Evolutionary conservation across 2,888 invertebrate genomes (phyloP).

Genomic region (Hedychridium roseum): DNA sequence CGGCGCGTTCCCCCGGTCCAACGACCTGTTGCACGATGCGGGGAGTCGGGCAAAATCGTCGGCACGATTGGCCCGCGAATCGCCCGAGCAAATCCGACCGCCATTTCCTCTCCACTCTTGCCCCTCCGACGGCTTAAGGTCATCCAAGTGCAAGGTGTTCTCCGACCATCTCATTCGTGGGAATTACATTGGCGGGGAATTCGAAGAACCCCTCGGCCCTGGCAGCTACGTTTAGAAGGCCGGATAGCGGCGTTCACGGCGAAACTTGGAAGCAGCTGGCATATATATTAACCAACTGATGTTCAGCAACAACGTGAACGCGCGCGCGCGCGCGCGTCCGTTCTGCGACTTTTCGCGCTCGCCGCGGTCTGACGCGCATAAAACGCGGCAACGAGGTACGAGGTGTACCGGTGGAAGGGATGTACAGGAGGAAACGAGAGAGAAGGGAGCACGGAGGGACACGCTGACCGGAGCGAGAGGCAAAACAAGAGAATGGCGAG

Average conservation of each 20-base stretch:
- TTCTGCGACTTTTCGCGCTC: constrained; percentile 41
- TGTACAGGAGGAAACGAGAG: neutral
- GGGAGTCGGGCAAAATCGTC: constrained; percentile 27
- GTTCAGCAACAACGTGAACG: constrained; percentile 5
- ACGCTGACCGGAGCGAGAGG: neutral
- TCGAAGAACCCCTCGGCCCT: no score
- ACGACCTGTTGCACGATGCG: constrained; percentile 54
- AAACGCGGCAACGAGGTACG: constrained; percentile 28
- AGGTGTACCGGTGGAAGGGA: no score
- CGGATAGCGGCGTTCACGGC: constrained; percentile 14
- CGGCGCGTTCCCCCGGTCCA: constrained; percentile 43
- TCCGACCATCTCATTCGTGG: no score
- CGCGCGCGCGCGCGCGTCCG: constrained; percentile 32
- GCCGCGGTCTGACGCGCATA: constrained; percentile 32
- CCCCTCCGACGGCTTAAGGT: no score
- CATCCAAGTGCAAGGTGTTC: no score
- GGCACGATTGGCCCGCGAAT: constrained; percentile 27
- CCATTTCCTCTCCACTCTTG: no score
- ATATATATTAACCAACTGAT: no score
- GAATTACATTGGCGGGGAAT: no score
- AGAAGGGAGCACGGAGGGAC: neutral
- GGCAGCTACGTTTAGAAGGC: no score
- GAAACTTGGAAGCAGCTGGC: constrained; percentile 9
- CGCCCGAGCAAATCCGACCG: no score
- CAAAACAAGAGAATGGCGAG: constrained; percentile 10